Evolutionary conservation across 2,888 invertebrate genomes (phyloP), one percentile per base, ranked within the genome.

Genomic region (Rhogogaster chlorosoma): DNA sequence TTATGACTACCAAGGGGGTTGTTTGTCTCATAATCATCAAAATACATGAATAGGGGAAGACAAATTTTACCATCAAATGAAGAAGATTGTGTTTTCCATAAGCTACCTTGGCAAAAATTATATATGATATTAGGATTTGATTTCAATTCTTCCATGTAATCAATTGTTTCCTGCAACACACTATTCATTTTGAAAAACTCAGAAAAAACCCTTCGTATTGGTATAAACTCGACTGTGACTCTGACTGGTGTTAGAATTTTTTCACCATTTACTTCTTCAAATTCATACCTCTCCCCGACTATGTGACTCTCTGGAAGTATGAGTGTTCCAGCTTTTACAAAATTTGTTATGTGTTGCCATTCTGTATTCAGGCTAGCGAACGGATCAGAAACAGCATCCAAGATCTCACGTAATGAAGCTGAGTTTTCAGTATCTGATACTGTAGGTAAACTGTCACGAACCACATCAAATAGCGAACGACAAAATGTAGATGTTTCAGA

Each of bases 1-100:
- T 85, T 85, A 84, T 89, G 88, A 61, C 83, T 53, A 53, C 53
- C 53, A n/a, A 53, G 53, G 53, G 53, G 53, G 53, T 53, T 53
- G 53, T 53, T 53, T 2, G 53, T 53, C 2, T 53, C 53, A 53
- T 53, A 53, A 5, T 53, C 53, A 53, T 53, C 53, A n/a, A 64
- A 64, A 64, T 64, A 64, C 64, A 64, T 64, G 6, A 53, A 53
- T 18, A 64, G 26, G 10, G 29, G 64, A 22, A 64, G 26, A 64
- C 64, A 64, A 64, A 64, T 64, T 64, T 64, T 64, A 1, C 64
- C 64, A 26, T 64, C 29, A 38, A 32, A 70, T 22, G 18, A 38
- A 73, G 75, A 73, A 45, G 42, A 42, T 36, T 73, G 75, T 73
- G 75, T 3, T 73, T 73, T 73, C 75, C 75, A 73, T 18, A 73